Evolutionary conservation across 2,797 vertebrate species (phyloP).

Genomic region (Microctenopoma lineatum): DNA sequence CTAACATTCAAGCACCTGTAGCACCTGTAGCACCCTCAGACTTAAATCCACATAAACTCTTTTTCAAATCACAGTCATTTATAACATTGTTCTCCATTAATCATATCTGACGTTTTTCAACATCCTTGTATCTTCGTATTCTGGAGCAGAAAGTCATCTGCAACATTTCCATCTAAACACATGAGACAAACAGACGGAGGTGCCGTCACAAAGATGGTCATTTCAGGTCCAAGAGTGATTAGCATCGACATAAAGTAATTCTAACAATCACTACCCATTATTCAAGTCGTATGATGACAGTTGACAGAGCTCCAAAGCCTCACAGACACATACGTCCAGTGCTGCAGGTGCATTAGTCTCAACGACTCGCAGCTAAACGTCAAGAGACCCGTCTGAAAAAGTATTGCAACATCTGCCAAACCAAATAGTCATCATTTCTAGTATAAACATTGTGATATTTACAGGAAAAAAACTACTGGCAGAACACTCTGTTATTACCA

Average conservation of each 20-base stretch:
- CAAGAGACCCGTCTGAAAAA: conserved; percentile 15
- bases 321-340: conserved; percentile 1
- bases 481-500: not conserved
- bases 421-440: conserved; percentile 9
- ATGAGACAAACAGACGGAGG: conserved; percentile 5
- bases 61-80: no score
- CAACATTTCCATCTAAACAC: conserved; percentile 5
- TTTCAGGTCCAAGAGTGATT: not conserved
- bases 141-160: not conserved
- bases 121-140: not conserved
- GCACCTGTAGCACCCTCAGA: no score
- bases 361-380: not conserved
- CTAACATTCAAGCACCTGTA: no score
- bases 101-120: not conserved
- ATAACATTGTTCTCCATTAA: no score
- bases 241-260: conserved; percentile 7
- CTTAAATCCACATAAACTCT: no score
- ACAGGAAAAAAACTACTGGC: conserved; percentile 3
- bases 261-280: not conserved
- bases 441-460: not conserved
- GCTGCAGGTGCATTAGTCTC: conserved; percentile 24
- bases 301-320: not conserved
- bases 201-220: not conserved
- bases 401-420: conserved; percentile 7
- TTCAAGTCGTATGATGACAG: not conserved